Base-by-base conservation (phyloP, 2,888 invertebrate species). In the Bhutanitis thaidina region DNA sequence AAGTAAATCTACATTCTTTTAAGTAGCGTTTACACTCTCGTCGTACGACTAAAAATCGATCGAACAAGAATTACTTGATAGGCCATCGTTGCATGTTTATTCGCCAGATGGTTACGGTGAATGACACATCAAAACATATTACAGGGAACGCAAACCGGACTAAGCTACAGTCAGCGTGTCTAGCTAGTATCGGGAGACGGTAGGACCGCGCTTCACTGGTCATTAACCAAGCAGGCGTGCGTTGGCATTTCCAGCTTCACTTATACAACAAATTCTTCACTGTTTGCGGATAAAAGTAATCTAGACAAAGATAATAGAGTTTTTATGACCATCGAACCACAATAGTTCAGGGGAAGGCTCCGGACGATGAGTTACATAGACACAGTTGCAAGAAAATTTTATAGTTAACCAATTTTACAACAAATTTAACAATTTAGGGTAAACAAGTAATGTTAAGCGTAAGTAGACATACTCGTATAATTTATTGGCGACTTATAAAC, bases 201-300 rank as follows among this genome's bases (percentile, higher is more conserved):
- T 46, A 50, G 44, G 48, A 41, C 36, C 13, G 41, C 49, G 46
- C 39, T 49, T 38, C 13, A 43, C 35, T 51, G 55, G 56, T 55
- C 59, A 58, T 61, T 62, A 64, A 49, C 52, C 53, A 53, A 34
- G 58, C 65, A 1, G 32, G 43, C 65, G 51, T 49, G 48, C 61
- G 53, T 52, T 59, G 54, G 56, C 59, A 56, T 56, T 56, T 52
- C 59, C 58, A 45, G 46, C 40, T 35, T 52, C 52, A 40, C 53
- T 58, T 58, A 66, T 67, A 68, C 68, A 70, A 66, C 60, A 63
- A 65, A 66, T 66, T 58, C 61, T 58, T 60, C 59, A 60, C 68
- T 66, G 63, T 70, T 71, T 66, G 65, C 58, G 65, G 63, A 55
- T 60, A 67, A 65, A 63, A 62, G 69, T 65, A 65, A 70, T 69